Percentiles rank a stretch among this genome's conserved stretches.
These are phyloP conservation scores for Aphelenchoides besseyi DNA, from an alignment of 1,140 invertebrate species.

Conservation along the genomic window DNA sequence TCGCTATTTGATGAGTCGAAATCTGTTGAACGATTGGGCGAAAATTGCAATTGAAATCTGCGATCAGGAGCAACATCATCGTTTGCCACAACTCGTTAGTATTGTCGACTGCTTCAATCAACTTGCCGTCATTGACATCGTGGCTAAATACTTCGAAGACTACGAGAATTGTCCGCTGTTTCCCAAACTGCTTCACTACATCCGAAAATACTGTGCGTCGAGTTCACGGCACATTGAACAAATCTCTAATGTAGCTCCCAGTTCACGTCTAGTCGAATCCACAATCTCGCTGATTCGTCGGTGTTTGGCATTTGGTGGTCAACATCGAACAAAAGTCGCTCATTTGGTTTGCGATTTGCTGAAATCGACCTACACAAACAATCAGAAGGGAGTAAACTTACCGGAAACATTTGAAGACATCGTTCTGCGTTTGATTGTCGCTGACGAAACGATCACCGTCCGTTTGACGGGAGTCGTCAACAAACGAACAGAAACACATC, in stretches of 20 bases:
- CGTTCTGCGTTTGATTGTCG: conserved; percentile 27
- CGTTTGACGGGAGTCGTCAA: conserved; percentile 19
- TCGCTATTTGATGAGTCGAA: background rate
- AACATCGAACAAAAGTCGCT: conserved; percentile 31
- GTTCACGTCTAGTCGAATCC: background rate
- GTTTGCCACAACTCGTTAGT: conserved; percentile 10
- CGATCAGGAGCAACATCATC: background rate
- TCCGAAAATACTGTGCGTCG: background rate
- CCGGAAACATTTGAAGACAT: conserved; percentile 23
- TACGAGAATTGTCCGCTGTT: conserved; percentile 24
- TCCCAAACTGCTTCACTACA: conserved; percentile 17
- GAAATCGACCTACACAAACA: background rate
- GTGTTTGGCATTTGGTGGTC: conserved; percentile 29
- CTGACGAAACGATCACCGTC: conserved; percentile 35
- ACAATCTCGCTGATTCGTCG: conserved; percentile 7
- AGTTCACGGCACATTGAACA: background rate
- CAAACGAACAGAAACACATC: background rate
- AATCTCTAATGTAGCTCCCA: background rate
- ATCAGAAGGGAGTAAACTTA: conserved; percentile 5
- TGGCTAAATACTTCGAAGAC: conserved; percentile 28
- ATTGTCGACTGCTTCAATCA: conserved; percentile 28
- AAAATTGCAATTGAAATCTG: conserved; percentile 28
- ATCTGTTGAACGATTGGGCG: conserved; percentile 25
- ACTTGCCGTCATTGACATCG: conserved; percentile 28
- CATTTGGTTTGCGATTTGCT: conserved; percentile 27